A percentile compares a stretch with the other conserved stretches of the same genome.
Evolutionary conservation across 2,797 vertebrate species (phyloP).

Genomic region (Sternarchorhynchus goeldii): DNA sequence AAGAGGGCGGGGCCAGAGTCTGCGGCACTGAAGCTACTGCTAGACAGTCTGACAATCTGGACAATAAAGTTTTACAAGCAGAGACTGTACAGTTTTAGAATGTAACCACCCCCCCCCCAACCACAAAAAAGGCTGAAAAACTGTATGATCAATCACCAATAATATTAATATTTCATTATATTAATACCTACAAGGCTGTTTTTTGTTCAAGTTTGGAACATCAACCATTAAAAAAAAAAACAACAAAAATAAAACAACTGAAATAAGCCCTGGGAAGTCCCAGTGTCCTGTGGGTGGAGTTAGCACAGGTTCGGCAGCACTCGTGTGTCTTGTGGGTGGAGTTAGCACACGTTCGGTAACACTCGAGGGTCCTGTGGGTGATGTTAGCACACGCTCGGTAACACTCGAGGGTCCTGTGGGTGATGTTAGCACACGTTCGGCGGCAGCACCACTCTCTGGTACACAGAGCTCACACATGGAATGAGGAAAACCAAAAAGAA

Average conservation of each 20-base stretch:
- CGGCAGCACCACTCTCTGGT: conserved; percentile 52
- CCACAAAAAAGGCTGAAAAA: conserved; percentile 69
- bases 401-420: neutral
- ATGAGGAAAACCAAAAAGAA: conserved; percentile 72
- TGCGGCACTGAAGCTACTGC: conserved; percentile 62
- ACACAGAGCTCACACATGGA: conserved; percentile 73
- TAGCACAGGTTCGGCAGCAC: conserved; percentile 52
- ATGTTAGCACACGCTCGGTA: conserved; percentile 57
- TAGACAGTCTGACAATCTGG: conserved; percentile 67
- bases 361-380: conserved; percentile 1
- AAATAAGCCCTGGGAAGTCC: conserved; percentile 64
- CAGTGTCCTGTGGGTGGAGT: conserved; percentile 61
- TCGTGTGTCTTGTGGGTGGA: conserved; percentile 46
- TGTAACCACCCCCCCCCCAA: conserved; percentile 60
- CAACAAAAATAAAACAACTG: neutral
- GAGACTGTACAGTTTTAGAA: conserved; percentile 74
- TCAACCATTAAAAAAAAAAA: conserved; percentile 73
- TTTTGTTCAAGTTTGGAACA: conserved; percentile 74
- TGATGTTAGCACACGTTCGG: conserved; percentile 57
- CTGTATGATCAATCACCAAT: conserved; percentile 66
- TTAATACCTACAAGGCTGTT: conserved; percentile 83
- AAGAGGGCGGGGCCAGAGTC: conserved; percentile 53
- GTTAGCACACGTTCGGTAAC: conserved; percentile 57
- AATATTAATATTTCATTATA: conserved; percentile 79
- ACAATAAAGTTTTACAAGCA: conserved; percentile 70